These are phyloP conservation scores for Glomeris marginata DNA, from an alignment of 2,888 invertebrate genomes.

Conservation along the genomic window DNA sequence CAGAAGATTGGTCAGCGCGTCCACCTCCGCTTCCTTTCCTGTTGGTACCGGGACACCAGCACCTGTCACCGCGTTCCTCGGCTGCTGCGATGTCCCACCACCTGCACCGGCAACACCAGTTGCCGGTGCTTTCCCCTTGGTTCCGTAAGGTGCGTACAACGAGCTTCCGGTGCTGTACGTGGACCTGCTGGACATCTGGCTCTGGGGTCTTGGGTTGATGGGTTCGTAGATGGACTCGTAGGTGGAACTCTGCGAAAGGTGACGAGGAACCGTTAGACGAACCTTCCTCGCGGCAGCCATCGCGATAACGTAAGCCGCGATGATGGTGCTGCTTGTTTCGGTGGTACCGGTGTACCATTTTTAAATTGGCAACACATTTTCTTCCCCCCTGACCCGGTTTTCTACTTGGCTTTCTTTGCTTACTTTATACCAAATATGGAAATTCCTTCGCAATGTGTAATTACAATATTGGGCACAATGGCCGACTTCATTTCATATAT, in stretches of 20 bases:
- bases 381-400: no score
- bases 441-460: no score
- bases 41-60: slow-evolving; percentile 2
- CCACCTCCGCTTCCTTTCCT: slow-evolving; percentile 67
- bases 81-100: slow-evolving; percentile 19
- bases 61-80: slow-evolving; percentile 5
- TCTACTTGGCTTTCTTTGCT: no score
- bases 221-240: slow-evolving; percentile 86
- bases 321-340: no score
- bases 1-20: slow-evolving; percentile 71
- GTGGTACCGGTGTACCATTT: no score
- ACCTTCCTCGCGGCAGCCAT: no score
- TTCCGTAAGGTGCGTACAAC: slow-evolving; percentile 47
- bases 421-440: no score
- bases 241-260: slow-evolving; percentile 41
- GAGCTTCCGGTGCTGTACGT: slow-evolving; percentile 46
- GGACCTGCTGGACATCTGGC: slow-evolving; percentile 37
- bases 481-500: no score
- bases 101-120: no score
- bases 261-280: slow-evolving; percentile 19
- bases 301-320: no score
- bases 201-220: slow-evolving; percentile 49
- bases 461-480: no score
- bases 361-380: no score
- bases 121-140: slow-evolving; percentile 30